These are phyloP conservation scores for Sceliomorpha sp. DNA, from an alignment of 2,888 invertebrate genomes.

Conservation along the genomic window DNA sequence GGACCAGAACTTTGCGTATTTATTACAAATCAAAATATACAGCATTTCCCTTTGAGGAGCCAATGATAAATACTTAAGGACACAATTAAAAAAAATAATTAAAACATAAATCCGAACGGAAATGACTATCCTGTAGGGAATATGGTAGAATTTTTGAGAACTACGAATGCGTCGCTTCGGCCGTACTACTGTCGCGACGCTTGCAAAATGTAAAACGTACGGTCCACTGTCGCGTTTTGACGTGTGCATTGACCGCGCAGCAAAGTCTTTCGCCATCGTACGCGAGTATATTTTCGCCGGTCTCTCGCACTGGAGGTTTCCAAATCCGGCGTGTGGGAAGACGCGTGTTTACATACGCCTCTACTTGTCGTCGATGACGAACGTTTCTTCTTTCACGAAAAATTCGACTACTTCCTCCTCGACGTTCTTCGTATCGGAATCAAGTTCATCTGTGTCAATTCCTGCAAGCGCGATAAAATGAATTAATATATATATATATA, in stretches of 20 bases:
- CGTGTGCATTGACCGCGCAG: too few relatives aligned
- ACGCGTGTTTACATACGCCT: not conserved
- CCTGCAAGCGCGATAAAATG: slow-evolving; percentile 85
- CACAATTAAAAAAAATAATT: slow-evolving; percentile 18
- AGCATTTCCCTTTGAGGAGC: too few relatives aligned
- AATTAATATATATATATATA: slow-evolving; percentile 3
- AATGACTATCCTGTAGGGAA: slow-evolving; percentile 33
- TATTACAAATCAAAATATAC: too few relatives aligned
- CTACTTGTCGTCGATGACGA: slow-evolving; percentile 86
- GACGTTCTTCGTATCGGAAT: slow-evolving; percentile 91
- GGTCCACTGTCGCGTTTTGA: too few relatives aligned
- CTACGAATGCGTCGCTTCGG: slow-evolving; percentile 16
- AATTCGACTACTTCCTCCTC: slow-evolving; percentile 98
- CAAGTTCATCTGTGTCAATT: slow-evolving; percentile 95
- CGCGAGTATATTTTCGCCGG: too few relatives aligned
- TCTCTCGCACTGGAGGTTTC: too few relatives aligned
- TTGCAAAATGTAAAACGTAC: too few relatives aligned
- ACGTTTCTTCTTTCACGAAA: slow-evolving; percentile 97
- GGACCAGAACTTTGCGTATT: too few relatives aligned
- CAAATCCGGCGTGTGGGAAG: too few relatives aligned
- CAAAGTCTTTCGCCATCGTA: too few relatives aligned
- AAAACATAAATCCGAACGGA: slow-evolving; percentile 15
- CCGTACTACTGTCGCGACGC: too few relatives aligned
- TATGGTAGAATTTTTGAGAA: slow-evolving; percentile 28
- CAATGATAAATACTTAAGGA: too few relatives aligned